These are phyloP conservation scores for Hassar affinis DNA, from an alignment of 2,113 vertebrate genomes.

Conservation along the genomic window DNA sequence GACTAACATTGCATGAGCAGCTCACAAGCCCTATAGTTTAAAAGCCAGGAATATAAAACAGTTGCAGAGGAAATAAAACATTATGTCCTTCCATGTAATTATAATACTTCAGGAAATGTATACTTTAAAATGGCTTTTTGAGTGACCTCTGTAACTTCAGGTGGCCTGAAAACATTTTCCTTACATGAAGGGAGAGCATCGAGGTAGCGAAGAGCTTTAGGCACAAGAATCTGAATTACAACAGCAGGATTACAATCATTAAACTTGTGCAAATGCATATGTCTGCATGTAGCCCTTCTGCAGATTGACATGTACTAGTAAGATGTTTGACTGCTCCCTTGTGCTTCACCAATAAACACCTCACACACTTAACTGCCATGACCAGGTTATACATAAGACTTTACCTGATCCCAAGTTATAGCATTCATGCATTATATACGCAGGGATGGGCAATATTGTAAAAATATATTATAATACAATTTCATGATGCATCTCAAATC, in stretches of 20 bases:
- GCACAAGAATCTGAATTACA: slow-evolving; percentile 60
- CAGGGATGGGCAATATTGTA: background rate
- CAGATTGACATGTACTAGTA: slow-evolving; percentile 1
- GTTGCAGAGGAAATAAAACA: slow-evolving; percentile 31
- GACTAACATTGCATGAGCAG: background rate
- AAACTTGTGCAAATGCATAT: slow-evolving; percentile 43
- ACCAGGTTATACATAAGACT: background rate
- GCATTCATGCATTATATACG: background rate
- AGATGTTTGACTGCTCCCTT: slow-evolving; percentile 17
- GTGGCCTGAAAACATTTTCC: background rate
- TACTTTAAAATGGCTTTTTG: background rate
- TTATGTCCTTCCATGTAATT: slow-evolving; percentile 2
- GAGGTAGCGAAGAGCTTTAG: slow-evolving; percentile 55
- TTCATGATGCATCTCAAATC: background rate
- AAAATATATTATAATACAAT: background rate
- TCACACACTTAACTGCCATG: slow-evolving; percentile 33
- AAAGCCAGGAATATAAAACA: background rate
- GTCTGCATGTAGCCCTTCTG: slow-evolving; percentile 7
- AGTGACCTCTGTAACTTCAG: slow-evolving; percentile 14
- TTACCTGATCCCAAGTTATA: background rate
- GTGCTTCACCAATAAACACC: slow-evolving; percentile 58
- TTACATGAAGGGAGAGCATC: slow-evolving; percentile 4
- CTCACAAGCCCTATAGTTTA: background rate
- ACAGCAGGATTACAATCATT: slow-evolving; percentile 68
- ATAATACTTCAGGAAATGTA: slow-evolving; percentile 6